Base-by-base conservation (phyloP, 2,797 vertebrate genomes). In the Scolopax rusticola region DNA sequence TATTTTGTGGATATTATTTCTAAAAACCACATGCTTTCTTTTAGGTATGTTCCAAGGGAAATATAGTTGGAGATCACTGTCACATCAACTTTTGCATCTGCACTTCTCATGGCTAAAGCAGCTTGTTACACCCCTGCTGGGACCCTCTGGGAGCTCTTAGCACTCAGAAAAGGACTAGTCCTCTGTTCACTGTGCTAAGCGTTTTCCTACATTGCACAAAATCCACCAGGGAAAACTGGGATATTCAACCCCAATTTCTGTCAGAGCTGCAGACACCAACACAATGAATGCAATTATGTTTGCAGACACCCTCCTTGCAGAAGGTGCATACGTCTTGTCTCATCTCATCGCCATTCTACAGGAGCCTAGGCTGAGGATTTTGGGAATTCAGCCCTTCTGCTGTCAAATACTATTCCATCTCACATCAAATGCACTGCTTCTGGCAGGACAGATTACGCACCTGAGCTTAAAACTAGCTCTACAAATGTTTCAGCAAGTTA, bases 401-500 rank as follows among this genome's bases (percentile, higher is more conserved):
- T 81, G 61, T 90, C 27, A 6, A 75, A 50, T 77, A 28, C 33
- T 92, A 19, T 78, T 81, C 33, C 33, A 81, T 78, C 32, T 83
- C 73, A 81, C 45, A 69, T 84, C 64, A 89, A 71, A 95, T 8
- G 12, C n/a, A 67, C 15, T 11, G 12, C 27, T 91, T 70, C 53
- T 91, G 87, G 27, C 53, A 74, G 60, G 56, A 41, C 38, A 83
- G 50, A 21, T 85, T 57, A 38, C 68, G 20, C 32, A 24, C 24
- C 57, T 83, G 50, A 78, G 57, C 87, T 89, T 87, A 61, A 80
- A 94, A 71, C 24, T 43, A 85, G n/a, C n/a, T 92, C 38, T 61
- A 68, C 53, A 82, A 82, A 71, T n/a, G 17, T 89, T 92, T 60
- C 59, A 59, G 40, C 18, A 68, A 76, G 71, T 81, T 50, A 61